Evolutionary conservation across 2,888 invertebrate species (phyloP).

Genomic region (Oasisia sp.): DNA sequence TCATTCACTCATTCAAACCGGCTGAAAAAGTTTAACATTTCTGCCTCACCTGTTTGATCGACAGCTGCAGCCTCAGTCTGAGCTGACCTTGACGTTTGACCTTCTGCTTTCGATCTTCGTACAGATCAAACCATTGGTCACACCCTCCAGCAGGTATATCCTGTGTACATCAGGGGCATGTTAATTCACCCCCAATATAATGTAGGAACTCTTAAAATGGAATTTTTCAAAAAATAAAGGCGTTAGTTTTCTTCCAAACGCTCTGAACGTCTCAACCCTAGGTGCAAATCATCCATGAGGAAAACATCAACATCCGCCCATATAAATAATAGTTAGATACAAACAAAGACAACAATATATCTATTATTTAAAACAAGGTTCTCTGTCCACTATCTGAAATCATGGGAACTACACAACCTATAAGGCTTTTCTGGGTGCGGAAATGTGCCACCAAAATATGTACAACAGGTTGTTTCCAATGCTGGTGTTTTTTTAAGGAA

Average conservation of each 20-base stretch:
- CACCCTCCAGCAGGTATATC: conserved; percentile 51
- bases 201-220: too few species aligned
- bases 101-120: conserved; percentile 43
- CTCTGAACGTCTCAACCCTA: too few species aligned
- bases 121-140: conserved; percentile 54
- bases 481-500: too few species aligned
- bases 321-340: neutral
- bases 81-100: conserved; percentile 48
- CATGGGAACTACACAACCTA: too few species aligned
- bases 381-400: neutral
- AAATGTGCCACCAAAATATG: too few species aligned
- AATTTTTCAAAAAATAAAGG: too few species aligned
- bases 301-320: too few species aligned
- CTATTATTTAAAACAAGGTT: neutral
- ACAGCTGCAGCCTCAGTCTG: conserved; percentile 50
- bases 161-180: conserved; percentile 36
- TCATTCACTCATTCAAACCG: neutral
- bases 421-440: too few species aligned
- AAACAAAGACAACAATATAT: neutral
- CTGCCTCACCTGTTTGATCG: conserved; percentile 50
- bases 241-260: too few species aligned
- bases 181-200: neutral
- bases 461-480: too few species aligned
- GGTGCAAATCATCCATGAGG: too few species aligned
- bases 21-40: neutral